phyloP scores from a whole-genome alignment of 1,140 invertebrate species.

The Drosophila suzukii region DNA sequence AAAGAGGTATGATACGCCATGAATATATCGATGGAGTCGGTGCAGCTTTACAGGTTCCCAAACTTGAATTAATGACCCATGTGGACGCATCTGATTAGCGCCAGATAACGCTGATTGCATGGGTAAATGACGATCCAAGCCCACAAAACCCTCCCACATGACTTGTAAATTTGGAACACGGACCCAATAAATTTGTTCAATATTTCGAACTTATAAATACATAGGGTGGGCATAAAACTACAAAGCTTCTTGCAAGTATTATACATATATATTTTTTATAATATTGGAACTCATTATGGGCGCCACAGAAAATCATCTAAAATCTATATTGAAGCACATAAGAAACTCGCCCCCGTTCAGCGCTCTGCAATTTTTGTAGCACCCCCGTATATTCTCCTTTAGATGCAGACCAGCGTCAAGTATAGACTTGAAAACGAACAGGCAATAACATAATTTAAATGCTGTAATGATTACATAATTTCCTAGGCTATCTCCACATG shows the following conservation, averaged over 20 bases:
- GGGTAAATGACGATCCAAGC: slow-evolving; percentile 51
- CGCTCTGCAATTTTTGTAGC: no score
- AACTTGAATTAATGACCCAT: slow-evolving; percentile 15
- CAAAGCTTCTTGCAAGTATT: background rate
- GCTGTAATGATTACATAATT: no score
- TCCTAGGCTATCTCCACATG: no score
- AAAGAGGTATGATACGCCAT: slow-evolving; percentile 24
- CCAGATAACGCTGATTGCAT: slow-evolving; percentile 62
- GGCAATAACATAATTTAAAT: no score
- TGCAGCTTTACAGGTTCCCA: slow-evolving; percentile 8
- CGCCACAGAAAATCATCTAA: no score
- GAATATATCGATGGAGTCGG: background rate
- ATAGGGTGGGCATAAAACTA: slow-evolving; percentile 23
- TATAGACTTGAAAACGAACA: no score
- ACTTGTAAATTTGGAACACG: slow-evolving; percentile 37
- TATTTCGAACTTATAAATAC: slow-evolving; percentile 68
- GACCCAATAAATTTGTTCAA: slow-evolving; percentile 23
- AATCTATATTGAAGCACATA: no score
- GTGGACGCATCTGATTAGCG: slow-evolving; percentile 63
- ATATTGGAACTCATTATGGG: no score
- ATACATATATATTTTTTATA: background rate
- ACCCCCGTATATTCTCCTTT: no score
- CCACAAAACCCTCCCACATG: slow-evolving; percentile 34
- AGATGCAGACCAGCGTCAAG: no score
- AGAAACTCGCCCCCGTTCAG: no score